Base-by-base conservation (phyloP, 2,113 vertebrate genomes). In the Sialia sialis region DNA sequence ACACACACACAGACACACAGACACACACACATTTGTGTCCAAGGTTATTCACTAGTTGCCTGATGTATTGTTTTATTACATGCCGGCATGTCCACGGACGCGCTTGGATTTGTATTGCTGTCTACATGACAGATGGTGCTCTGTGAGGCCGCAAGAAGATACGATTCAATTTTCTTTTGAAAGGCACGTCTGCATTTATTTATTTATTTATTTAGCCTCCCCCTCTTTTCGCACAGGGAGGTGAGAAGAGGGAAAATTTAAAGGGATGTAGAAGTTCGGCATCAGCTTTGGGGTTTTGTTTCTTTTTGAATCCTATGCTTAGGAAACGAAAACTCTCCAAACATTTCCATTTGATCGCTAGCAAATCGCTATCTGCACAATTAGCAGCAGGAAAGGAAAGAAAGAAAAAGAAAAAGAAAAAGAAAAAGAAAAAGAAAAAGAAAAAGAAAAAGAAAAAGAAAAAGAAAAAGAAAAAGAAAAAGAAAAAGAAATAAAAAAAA, bases 41-140 rank as follows among this genome's bases (percentile, higher is more conserved):
- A 93, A 93, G 95, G 97, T 93, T 95, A 94, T 89, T 80, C 83
- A 74, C 86, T 51, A 72, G 34, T 54, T 64, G 96, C 94, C 80
- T 69, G 95, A 89, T 87, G 92, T 95, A 96, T 98, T 97, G 97
- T 97, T 95, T 96, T 64, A 79, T 77, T 79, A 87, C 90, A 81
- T 62, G 84, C 86, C 85, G 78, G 94, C 88, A 86, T 74, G 90
- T 94, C 97, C 96, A 75, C 70, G 90, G 92, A 46, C 66, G 96
- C 95, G 91, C 96, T 96, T 92, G 91, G 73, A 43, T 89, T 96
- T 95, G 95, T 95, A 90, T 83, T 90, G 96, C 95, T 95, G 96
- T 95, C 96, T 96, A 90, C 84, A 85, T 97, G 97, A 97, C 98
- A 98, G 98, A 98, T 98, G 97, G 97, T 96, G 96, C 93, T 94